These are phyloP conservation scores for Agonum fuliginosum DNA, from an alignment of 2,888 invertebrate genomes.

Conservation along the genomic window DNA sequence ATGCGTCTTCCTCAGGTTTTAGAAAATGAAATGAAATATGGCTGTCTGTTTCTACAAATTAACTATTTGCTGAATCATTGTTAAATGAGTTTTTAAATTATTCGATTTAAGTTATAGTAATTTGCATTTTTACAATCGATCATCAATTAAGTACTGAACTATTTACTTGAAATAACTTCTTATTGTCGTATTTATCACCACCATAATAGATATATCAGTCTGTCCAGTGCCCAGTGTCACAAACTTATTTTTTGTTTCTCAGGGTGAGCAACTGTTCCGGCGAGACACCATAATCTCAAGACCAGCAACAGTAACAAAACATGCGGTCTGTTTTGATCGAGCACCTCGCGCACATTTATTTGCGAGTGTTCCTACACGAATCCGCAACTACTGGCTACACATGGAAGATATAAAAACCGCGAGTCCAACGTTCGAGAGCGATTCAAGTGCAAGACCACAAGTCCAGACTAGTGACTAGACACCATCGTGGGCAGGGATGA, in stretches of 20 bases:
- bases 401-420: conserved; percentile 48
- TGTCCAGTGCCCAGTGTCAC: too few relatives aligned
- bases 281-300: neutral
- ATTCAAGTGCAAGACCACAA: conserved; percentile 20
- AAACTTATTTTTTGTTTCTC: neutral
- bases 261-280: neutral
- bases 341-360: conserved; percentile 6
- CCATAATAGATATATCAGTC: too few relatives aligned
- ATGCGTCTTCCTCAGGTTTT: too few relatives aligned
- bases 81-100: too few relatives aligned
- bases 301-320: neutral
- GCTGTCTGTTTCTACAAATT: too few relatives aligned
- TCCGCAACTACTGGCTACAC: conserved; percentile 11
- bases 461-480: neutral
- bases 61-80: too few relatives aligned
- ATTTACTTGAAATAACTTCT: too few relatives aligned
- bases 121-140: too few relatives aligned
- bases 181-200: too few relatives aligned
- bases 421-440: conserved; percentile 5
- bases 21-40: too few relatives aligned
- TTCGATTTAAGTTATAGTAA: too few relatives aligned
- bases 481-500: conserved; percentile 61
- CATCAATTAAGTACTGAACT: too few relatives aligned
- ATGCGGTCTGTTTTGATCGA: neutral
- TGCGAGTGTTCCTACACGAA: conserved; percentile 20